Conservation (phyloP, 2,888 invertebrate genomes). For the Eupithecia abbreviata region DNA sequence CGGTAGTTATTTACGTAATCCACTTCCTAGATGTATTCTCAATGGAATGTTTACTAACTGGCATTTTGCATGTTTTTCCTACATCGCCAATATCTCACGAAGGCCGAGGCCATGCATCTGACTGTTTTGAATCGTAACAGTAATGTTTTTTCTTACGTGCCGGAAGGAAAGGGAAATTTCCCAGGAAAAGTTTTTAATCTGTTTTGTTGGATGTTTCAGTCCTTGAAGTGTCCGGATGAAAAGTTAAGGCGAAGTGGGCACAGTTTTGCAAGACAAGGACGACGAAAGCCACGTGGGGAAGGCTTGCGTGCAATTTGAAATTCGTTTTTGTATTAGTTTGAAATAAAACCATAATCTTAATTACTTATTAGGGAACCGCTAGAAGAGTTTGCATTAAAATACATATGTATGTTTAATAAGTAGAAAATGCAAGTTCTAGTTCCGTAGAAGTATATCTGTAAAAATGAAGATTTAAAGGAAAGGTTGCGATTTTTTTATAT, state of each 20-base stretch:
- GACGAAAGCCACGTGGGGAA: too few species aligned
- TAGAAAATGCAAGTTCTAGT: too few species aligned
- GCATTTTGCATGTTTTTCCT: constrained; percentile 23
- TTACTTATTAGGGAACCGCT: too few species aligned
- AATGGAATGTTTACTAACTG: constrained; percentile 14
- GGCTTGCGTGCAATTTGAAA: too few species aligned
- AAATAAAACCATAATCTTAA: too few species aligned
- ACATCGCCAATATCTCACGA: constrained; percentile 36
- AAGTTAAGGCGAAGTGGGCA: neutral
- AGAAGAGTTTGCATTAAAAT: too few species aligned
- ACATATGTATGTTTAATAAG: too few species aligned
- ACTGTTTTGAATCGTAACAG: constrained; percentile 23
- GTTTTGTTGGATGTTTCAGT: constrained; percentile 20
- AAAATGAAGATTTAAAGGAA: too few species aligned
- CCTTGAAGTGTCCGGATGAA: constrained; percentile 25
- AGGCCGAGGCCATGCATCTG: constrained; percentile 49
- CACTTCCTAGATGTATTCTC: constrained; percentile 13
- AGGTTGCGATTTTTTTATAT: too few species aligned
- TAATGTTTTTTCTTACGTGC: constrained; percentile 34
- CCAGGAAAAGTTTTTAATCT: constrained; percentile 26
- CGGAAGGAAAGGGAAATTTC: constrained; percentile 40
- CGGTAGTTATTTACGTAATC: constrained; percentile 5
- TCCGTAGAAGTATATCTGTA: too few species aligned
- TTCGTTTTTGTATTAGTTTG: too few species aligned
- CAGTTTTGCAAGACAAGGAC: too few species aligned